phyloP scores from a whole-genome alignment of 2,888 invertebrate genomes.

The Synergus laeviventris region DNA sequence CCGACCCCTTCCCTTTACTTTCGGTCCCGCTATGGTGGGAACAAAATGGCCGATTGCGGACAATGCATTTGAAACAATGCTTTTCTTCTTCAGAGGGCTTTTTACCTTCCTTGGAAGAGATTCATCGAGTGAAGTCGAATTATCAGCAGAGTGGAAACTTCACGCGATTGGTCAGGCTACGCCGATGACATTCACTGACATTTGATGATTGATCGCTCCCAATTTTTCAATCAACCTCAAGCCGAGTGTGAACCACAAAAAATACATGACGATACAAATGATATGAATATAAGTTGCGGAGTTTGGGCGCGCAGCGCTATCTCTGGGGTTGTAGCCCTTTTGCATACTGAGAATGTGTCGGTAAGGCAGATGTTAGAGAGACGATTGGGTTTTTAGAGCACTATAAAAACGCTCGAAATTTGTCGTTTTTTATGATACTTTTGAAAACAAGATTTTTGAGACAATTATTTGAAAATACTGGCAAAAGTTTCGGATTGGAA shows the following conservation, averaged over 20 bases:
- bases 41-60: constrained; percentile 34
- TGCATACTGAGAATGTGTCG: background rate
- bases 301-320: background rate
- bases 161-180: background rate
- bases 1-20: constrained; percentile 10
- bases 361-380: no score
- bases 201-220: constrained; percentile 18
- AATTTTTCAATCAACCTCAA: background rate
- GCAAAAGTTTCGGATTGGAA: no score
- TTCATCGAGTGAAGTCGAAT: background rate
- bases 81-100: background rate
- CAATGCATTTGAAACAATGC: background rate
- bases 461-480: no score
- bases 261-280: constrained; percentile 25
- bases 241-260: constrained; percentile 16
- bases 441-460: no score
- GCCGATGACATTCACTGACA: constrained; percentile 35
- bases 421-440: no score
- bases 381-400: no score
- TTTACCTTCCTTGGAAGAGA: background rate
- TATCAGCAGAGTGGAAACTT: background rate
- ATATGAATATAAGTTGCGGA: background rate
- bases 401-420: no score
- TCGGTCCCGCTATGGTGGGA: constrained; percentile 2
- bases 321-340: background rate